A percentile compares a stretch with the other conserved stretches of the same genome.
phyloP scores from a whole-genome alignment of 1,140 invertebrate genomes.

The Procambarus clarkii region DNA sequence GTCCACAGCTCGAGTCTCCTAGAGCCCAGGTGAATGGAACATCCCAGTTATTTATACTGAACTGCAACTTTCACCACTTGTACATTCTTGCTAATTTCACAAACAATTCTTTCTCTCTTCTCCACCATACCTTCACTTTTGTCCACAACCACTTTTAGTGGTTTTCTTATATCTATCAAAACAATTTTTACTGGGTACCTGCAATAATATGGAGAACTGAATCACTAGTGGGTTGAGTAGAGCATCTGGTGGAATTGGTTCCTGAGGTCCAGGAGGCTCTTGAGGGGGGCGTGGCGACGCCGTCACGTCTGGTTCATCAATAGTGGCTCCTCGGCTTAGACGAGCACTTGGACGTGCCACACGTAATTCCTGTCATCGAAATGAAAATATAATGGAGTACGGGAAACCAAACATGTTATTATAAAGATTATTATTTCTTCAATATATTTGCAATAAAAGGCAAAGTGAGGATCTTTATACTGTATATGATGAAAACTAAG shows the following conservation, averaged over 20 bases:
- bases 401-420: neutral
- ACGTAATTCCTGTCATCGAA: conserved; percentile 54
- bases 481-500: no score
- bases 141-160: no score
- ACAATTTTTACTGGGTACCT: conserved; percentile 76
- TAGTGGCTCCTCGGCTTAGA: conserved; percentile 68
- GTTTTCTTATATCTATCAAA: neutral
- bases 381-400: neutral
- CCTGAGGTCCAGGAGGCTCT: conserved; percentile 57
- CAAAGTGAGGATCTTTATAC: neutral
- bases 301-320: conserved; percentile 68
- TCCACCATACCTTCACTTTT: no score
- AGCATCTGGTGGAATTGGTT: conserved; percentile 60
- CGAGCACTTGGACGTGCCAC: conserved; percentile 65
- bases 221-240: conserved; percentile 87
- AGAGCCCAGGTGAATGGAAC: no score
- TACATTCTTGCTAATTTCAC: no score
- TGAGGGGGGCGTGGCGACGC: conserved; percentile 65
- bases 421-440: neutral
- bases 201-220: conserved; percentile 88
- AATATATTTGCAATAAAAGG: neutral
- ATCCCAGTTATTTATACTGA: no score
- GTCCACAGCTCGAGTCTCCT: no score
- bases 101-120: no score
- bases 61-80: no score